phyloP scores from a whole-genome alignment of 2,113 vertebrate genomes.

The Poecilia latipinna region DNA sequence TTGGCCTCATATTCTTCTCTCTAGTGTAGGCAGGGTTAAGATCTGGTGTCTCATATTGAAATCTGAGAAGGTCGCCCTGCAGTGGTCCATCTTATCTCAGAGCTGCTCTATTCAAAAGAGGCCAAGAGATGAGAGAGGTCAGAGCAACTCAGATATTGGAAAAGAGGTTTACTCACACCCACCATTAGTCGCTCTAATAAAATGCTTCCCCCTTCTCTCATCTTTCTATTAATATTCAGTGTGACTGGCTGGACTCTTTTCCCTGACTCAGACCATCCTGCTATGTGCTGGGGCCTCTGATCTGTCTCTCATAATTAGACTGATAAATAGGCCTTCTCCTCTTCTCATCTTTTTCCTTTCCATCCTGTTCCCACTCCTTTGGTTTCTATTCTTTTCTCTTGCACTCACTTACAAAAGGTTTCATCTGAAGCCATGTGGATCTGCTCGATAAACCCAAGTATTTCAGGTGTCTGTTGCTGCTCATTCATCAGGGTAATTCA shows the following conservation, averaged over 20 bases:
- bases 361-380: slow-evolving; percentile 6
- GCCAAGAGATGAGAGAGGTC: slow-evolving; percentile 65
- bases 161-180: slow-evolving; percentile 63
- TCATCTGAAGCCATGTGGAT: neutral
- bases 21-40: slow-evolving; percentile 49
- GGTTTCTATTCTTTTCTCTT: slow-evolving; percentile 1
- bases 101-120: slow-evolving; percentile 64
- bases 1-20: slow-evolving; percentile 7
- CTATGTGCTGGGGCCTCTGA: slow-evolving; percentile 59
- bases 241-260: slow-evolving; percentile 54
- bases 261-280: slow-evolving; percentile 72
- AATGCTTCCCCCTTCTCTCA: slow-evolving; percentile 53
- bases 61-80: slow-evolving; percentile 51
- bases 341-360: slow-evolving; percentile 14
- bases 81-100: slow-evolving; percentile 42
- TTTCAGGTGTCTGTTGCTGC: neutral
- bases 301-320: slow-evolving; percentile 76
- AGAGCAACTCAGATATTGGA: slow-evolving; percentile 73
- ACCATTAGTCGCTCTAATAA: slow-evolving; percentile 78
- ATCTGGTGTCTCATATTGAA: slow-evolving; percentile 65
- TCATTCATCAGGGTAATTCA: neutral
- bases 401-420: slow-evolving; percentile 9
- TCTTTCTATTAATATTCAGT: slow-evolving; percentile 75
- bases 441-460: slow-evolving; percentile 1
- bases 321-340: slow-evolving; percentile 72